Conservation (phyloP, 2,888 invertebrate species). For the Sarcophaga variegata region DNA sequence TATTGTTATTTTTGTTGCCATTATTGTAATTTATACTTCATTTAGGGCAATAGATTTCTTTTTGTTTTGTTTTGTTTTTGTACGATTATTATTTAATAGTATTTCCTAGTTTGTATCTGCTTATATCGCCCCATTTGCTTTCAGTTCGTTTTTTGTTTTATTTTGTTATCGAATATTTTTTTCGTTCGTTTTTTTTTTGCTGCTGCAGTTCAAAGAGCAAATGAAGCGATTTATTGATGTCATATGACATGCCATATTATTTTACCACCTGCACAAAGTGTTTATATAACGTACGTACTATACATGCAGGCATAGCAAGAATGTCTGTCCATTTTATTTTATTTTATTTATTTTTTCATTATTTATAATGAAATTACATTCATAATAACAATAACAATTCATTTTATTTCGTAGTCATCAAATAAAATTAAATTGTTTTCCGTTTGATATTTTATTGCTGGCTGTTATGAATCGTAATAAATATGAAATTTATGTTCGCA, state of each 20-base stretch:
- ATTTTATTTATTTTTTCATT: conserved; percentile 23
- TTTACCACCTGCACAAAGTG: conserved; percentile 62
- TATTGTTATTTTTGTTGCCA: conserved; percentile 25
- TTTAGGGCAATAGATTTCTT: conserved; percentile 31
- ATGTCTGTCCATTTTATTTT: not conserved
- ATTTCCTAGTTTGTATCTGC: conserved; percentile 31
- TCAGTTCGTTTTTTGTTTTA: conserved; percentile 8
- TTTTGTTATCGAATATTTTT: not conserved
- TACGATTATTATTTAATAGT: conserved; percentile 4
- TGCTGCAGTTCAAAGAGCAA: conserved; percentile 58
- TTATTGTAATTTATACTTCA: conserved; percentile 41
- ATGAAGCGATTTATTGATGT: conserved; percentile 70
- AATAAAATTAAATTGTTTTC: conserved; percentile 63
- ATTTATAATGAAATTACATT: conserved; percentile 53
- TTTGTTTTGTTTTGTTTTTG: conserved; percentile 27
- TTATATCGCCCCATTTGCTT: conserved; percentile 58
- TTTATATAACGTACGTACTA: not conserved
- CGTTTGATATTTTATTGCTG: conserved; percentile 49
- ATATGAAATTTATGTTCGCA: conserved; percentile 34
- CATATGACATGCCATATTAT: conserved; percentile 66
- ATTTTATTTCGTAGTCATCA: conserved; percentile 27
- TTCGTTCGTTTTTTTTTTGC: conserved; percentile 1
- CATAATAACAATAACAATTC: conserved; percentile 36
- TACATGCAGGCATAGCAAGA: not conserved
- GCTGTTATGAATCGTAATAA: conserved; percentile 32